Base-by-base conservation (phyloP, 2,113 vertebrate genomes). In the Chloroceryle aenea region DNA sequence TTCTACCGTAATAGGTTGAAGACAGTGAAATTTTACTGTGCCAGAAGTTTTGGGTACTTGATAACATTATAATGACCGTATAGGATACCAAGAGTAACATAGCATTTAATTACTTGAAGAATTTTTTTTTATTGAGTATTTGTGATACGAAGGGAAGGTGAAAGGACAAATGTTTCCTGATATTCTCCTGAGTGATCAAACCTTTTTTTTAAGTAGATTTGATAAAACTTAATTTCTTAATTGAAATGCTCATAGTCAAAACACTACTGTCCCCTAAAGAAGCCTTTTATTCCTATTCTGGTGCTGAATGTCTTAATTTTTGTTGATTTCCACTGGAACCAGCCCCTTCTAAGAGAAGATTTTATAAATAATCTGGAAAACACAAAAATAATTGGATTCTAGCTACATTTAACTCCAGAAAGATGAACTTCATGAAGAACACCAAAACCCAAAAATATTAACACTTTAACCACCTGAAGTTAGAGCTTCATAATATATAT, bases 401-500 rank as follows among this genome's bases (percentile, higher is more conserved):
- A 80, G 30, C 58, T 77, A 89, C 48, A 27, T 69, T 71, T 90
- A 95, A 76, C 43, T 83, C 64, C 53, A 56, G 45, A 59, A 95
- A 79, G 96, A 87, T 83, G 67, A 95, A 89, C 47, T 92, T 83
- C 42, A 71, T 58, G 61, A 85, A 79, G 36, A 89, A 75, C 30
- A 53, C 3, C 48, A 89, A 55, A 62, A 93, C 53, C 47, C 89
- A 85, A 95, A 97, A 92, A 34, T 16, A 4, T n/a, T 88, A 97
- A 95, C 34, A 77, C 87, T 84, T 90, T 52, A 73, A 9, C 72
- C 64, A 91, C 40, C 67, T 93, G 62, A 95, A 93, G 90, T 85
- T 81, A 97, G 62, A 73, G 23, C 68, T 90, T 92, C 47, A 64
- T 93, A 86, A 80, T 93, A n/a, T n/a, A n/a, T n/a, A n/a, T n/a